Evolutionary conservation across 2,113 vertebrate species (phyloP).

Genomic region (Macrotis lagotis): DNA sequence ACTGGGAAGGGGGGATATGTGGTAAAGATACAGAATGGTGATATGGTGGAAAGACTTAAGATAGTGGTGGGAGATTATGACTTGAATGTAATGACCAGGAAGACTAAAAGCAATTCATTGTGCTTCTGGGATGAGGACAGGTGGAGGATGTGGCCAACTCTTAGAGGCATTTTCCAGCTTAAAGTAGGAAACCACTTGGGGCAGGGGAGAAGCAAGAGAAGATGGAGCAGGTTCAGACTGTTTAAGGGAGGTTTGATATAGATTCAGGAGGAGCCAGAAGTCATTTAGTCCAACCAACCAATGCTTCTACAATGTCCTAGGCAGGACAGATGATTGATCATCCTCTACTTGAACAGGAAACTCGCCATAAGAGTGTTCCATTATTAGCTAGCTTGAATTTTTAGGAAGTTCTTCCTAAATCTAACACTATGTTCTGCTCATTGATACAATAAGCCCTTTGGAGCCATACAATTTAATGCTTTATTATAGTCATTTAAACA

Average conservation of each 20-base stretch:
- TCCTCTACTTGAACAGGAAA: background rate
- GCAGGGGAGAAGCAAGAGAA: background rate
- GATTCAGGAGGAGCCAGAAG: background rate
- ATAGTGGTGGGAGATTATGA: background rate
- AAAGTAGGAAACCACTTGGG: background rate
- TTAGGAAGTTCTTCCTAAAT: background rate
- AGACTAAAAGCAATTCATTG: background rate
- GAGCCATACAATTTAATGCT: background rate
- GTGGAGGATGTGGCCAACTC: background rate
- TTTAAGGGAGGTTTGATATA: background rate
- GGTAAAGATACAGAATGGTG: background rate
- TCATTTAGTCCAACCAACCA: background rate
- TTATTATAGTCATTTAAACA: accelerated
- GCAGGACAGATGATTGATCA: background rate
- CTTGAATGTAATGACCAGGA: background rate
- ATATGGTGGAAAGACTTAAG: background rate
- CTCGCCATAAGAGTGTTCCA: background rate
- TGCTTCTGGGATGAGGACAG: background rate
- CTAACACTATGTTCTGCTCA: background rate
- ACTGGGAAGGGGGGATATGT: background rate
- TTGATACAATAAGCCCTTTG: background rate
- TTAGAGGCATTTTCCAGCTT: background rate
- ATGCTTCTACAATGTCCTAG: background rate
- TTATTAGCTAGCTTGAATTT: background rate
- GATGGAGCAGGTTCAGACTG: background rate